Conservation (phyloP, 2,797 vertebrate species). For the Scomberomorus guttatus region DNA sequence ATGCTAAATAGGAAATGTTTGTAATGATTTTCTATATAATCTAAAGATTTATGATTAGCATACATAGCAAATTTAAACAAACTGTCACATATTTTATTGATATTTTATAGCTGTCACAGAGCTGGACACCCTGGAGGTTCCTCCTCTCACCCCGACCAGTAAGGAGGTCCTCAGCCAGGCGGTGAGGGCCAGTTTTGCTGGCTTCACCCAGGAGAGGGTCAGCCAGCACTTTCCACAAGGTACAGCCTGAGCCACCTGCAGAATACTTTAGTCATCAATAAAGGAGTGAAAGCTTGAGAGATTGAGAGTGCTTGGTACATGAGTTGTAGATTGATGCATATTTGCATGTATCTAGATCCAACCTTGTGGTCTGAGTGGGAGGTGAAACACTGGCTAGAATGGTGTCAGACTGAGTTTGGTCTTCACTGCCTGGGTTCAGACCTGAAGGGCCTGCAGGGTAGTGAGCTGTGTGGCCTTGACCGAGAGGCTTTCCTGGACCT, state of each 20-base stretch:
- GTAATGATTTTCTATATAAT: neutral
- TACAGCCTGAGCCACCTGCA: conserved; percentile 8
- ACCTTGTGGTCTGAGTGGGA: conserved; percentile 80
- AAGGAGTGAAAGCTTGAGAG: neutral
- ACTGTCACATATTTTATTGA: neutral
- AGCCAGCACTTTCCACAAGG: conserved; percentile 73
- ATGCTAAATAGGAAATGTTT: no score
- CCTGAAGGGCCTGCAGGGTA: conserved; percentile 71
- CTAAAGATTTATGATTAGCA: neutral
- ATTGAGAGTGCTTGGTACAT: no score
- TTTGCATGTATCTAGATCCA: conserved; percentile 68
- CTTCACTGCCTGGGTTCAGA: conserved; percentile 68
- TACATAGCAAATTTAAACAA: neutral
- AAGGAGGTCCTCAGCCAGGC: conserved; percentile 82
- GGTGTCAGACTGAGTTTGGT: conserved; percentile 82
- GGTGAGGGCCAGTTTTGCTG: conserved; percentile 77
- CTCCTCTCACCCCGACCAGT: conserved; percentile 81
- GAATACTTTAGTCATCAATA: neutral
- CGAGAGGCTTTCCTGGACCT: conserved; percentile 76
- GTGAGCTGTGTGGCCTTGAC: conserved; percentile 74
- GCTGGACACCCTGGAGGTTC: conserved; percentile 77
- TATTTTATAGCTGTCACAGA: conserved; percentile 43
- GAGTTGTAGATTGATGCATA: neutral
- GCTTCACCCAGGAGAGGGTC: conserved; percentile 77
- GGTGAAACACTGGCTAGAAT: conserved; percentile 84